A percentile compares a stretch with the other conserved stretches of the same genome.
phyloP scores from a whole-genome alignment of 1,140 invertebrate species.

The Andricus grossulariae region DNA sequence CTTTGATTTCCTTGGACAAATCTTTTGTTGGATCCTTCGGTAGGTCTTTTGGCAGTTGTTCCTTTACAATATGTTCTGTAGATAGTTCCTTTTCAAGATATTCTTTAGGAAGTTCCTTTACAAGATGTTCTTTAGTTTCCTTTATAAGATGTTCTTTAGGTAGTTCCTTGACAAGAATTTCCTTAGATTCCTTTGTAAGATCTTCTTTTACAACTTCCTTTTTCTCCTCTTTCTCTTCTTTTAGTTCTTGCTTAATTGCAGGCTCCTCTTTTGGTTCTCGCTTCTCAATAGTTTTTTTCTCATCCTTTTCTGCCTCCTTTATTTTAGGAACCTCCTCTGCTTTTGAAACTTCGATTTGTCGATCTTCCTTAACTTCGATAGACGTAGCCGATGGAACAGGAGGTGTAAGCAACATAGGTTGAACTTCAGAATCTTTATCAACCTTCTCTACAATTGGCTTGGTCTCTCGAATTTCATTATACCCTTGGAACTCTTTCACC shows the following conservation, averaged over 20 bases:
- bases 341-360: conserved; percentile 28
- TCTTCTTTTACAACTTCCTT: too few species aligned
- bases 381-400: conserved; percentile 49
- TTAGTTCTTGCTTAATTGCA: too few species aligned
- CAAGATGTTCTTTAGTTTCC: too few species aligned
- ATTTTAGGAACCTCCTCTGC: conserved; percentile 46
- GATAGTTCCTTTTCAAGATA: too few species aligned
- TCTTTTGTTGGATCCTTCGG: neutral
- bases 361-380: conserved; percentile 38
- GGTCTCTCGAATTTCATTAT: neutral
- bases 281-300: conserved; percentile 41
- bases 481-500: neutral
- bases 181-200: too few species aligned
- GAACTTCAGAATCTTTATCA: conserved; percentile 12
- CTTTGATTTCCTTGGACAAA: conserved; percentile 8
- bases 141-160: too few species aligned
- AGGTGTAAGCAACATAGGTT: conserved; percentile 57
- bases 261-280: conserved; percentile 45
- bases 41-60: too few species aligned
- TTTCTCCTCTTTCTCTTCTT: too few species aligned
- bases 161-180: too few species aligned
- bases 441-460: neutral
- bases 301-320: conserved; percentile 42
- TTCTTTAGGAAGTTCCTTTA: too few species aligned
- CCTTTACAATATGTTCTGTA: too few species aligned